Percentiles rank a stretch among this genome's conserved stretches.
These are phyloP conservation scores for Camponotus floridanus DNA, from an alignment of 1,140 invertebrate genomes.

Conservation along the genomic window DNA sequence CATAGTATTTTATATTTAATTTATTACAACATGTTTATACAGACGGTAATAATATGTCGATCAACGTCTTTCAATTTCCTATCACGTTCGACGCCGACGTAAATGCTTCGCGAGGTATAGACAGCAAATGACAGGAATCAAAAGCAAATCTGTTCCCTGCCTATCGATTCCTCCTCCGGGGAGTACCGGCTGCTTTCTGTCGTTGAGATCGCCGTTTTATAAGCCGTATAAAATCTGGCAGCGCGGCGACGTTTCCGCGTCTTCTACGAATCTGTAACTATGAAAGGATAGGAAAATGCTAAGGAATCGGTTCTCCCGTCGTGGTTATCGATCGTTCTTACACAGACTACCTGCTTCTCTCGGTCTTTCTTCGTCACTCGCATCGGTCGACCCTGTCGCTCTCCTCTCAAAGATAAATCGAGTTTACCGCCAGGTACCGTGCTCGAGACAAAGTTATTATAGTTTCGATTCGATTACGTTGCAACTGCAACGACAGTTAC, in stretches of 20 bases:
- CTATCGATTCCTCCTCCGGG: not conserved
- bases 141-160: conserved; percentile 48
- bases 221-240: conserved; percentile 43
- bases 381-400: conserved; percentile 32
- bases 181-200: not conserved
- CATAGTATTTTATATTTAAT: not conserved
- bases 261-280: conserved; percentile 42
- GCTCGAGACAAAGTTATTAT: conserved; percentile 66
- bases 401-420: conserved; percentile 61
- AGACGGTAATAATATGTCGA: conserved; percentile 23
- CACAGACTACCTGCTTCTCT: conserved; percentile 15
- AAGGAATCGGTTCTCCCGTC: conserved; percentile 31
- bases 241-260: not conserved
- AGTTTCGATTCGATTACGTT: conserved; percentile 67
- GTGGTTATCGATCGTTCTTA: conserved; percentile 49
- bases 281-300: conserved; percentile 57
- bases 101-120: conserved; percentile 23
- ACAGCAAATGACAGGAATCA: conserved; percentile 47
- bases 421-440: conserved; percentile 62
- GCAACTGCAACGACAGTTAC: conserved; percentile 64
- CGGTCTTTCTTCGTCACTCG: conserved; percentile 51
- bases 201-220: conserved; percentile 19
- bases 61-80: conserved; percentile 31
- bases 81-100: not conserved
- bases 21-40: not conserved